Conservation (phyloP, 2,113 vertebrate species). For the Pseudopipra pipra region DNA sequence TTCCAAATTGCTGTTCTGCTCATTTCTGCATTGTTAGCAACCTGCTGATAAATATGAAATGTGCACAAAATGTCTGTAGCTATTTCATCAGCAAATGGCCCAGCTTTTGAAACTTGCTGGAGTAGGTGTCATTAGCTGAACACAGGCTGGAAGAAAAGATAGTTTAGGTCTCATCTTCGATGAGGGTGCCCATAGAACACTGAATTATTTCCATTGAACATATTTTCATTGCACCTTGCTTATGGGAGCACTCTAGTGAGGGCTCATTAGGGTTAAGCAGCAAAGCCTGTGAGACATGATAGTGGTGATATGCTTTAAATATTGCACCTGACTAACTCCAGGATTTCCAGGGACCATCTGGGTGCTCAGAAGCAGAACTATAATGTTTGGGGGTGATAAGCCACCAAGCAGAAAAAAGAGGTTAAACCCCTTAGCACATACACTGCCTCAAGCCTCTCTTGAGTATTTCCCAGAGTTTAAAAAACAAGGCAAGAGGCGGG, state of each 20-base stretch:
- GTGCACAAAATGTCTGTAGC: slow-evolving; percentile 24
- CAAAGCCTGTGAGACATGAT: not conserved
- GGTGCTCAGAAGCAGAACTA: not conserved
- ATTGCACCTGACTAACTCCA: not conserved
- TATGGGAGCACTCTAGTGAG: not conserved
- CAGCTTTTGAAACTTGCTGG: slow-evolving; percentile 13
- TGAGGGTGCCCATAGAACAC: not conserved
- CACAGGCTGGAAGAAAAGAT: not conserved
- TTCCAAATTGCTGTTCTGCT: slow-evolving; percentile 46
- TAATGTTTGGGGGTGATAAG: not conserved
- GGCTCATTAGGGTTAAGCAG: not conserved
- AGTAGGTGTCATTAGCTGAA: not conserved
- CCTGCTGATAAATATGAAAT: slow-evolving; percentile 56
- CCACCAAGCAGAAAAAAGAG: not conserved
- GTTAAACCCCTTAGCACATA: not conserved
- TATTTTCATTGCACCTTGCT: not conserved
- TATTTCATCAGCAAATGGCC: slow-evolving; percentile 20
- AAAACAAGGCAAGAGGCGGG: not conserved
- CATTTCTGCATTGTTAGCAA: slow-evolving; percentile 57
- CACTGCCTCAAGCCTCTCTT: not conserved
- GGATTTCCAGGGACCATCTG: not conserved
- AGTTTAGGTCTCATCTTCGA: not conserved
- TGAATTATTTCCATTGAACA: not conserved
- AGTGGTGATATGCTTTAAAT: not conserved
- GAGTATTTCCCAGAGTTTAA: not conserved